phyloP scores from a whole-genome alignment of 2,888 invertebrate species.

The Apotomis turbidana region DNA sequence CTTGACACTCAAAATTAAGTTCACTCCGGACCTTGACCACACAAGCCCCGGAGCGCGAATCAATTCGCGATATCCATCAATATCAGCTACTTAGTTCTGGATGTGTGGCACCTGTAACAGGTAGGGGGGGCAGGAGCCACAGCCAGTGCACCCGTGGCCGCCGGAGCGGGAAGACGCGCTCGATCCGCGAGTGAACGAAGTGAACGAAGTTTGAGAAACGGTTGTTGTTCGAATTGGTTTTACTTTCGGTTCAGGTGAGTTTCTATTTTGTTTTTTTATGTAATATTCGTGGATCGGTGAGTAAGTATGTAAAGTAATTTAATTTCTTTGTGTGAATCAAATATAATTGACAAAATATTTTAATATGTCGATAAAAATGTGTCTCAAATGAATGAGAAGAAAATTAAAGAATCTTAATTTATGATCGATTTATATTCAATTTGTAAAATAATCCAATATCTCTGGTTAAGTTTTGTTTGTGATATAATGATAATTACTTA shows the following conservation, averaged over 20 bases:
- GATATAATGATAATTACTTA: no score
- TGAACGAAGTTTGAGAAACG: constrained; percentile 33
- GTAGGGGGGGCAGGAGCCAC: constrained; percentile 64
- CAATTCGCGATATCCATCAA: constrained; percentile 79
- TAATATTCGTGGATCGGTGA: neutral
- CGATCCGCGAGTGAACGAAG: constrained; percentile 31
- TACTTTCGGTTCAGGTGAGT: constrained; percentile 15
- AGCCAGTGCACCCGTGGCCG: constrained; percentile 72
- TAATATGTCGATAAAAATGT: no score
- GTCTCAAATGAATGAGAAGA: no score
- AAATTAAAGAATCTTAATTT: no score
- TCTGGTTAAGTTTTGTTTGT: no score
- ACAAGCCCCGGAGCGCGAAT: constrained; percentile 51
- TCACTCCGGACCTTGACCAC: constrained; percentile 22
- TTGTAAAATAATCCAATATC: no score
- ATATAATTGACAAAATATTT: no score
- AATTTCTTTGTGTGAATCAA: no score
- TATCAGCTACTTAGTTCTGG: constrained; percentile 77
- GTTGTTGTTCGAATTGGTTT: constrained; percentile 24
- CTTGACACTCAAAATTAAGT: neutral
- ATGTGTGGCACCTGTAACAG: constrained; percentile 78
- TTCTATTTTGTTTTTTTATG: neutral
- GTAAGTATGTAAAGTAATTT: neutral
- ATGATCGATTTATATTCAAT: no score
- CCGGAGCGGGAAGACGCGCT: constrained; percentile 61